Evolutionary conservation across 2,888 invertebrate genomes (phyloP), one percentile per base, ranked within the genome.

Genomic region (Cataglyphis albicans): DNA sequence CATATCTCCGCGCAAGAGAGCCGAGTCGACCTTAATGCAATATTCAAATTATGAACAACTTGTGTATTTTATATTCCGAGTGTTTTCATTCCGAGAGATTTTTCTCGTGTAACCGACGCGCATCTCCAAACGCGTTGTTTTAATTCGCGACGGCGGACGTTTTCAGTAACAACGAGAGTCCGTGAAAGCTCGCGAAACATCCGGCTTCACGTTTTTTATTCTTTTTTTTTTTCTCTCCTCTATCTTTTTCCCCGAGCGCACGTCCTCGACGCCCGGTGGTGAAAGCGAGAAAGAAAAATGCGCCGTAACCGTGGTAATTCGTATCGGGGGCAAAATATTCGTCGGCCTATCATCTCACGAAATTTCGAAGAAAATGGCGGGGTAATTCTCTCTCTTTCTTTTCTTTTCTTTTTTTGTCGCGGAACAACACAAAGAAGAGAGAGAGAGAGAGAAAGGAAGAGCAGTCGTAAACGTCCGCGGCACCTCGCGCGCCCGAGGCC

Each of bases 401-500:
- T 59, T 10, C 18, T n/a, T 32, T 18, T 10, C 29, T 38, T 44
- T 65, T 65, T 38, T 55, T n/a, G 9, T 15, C 38, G 9, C 15
- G 38, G 21, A 15, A 5, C 72, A 5, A 21, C 32, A 76, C 76
- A 78, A 78, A 57, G 55, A 57, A 29, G 15, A 25, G 29, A 41
- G n/a, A 15, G 65, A 29, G 25, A 29, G 25, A 29, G 29, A 41
- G n/a, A 25, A 9, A 15, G 65, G 12, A 41, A 18, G 15, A 35
- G 57, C 41, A 32, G 55, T 57, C 70, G 76, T 72, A 44, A 78
- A 57, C 73, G 41, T 78, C 12, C 41, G 76, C 44, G 10, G 78
- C 78, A 73, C 25, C 73, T 72, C 44, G 57, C 57, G n/a, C 82
- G 82, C 80, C 80, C 85, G 82, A 65, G 86, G 87, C 81, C 82